Conservation (phyloP, 1,140 invertebrate species). For the Drosophila nigromelanica region DNA sequence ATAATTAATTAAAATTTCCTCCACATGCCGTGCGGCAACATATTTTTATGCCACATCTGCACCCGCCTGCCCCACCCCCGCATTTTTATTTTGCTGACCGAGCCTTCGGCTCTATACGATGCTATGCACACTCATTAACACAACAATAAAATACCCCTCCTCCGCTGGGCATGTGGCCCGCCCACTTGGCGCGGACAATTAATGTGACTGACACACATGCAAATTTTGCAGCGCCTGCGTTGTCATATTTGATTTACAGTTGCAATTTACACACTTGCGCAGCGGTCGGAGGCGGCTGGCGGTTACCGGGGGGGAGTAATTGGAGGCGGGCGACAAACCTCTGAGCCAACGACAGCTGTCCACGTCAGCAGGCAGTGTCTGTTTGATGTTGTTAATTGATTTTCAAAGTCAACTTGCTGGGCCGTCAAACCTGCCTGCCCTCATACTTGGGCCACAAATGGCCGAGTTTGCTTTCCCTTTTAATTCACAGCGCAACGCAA, state of each 20-base stretch:
- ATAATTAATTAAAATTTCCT: conserved; percentile 69
- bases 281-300: conserved; percentile 1
- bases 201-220: conserved; percentile 81
- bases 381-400: conserved; percentile 84
- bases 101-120: background rate
- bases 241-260: conserved; percentile 84
- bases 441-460: background rate
- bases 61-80: conserved; percentile 18
- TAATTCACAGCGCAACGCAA: conserved; percentile 9
- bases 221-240: conserved; percentile 76
- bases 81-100: background rate
- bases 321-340: conserved; percentile 17
- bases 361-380: conserved; percentile 73
- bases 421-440: conserved; percentile 4
- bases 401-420: conserved; percentile 79
- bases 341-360: conserved; percentile 66
- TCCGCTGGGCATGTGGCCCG: background rate
- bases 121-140: conserved; percentile 79
- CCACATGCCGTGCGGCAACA: conserved; percentile 53
- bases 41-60: conserved; percentile 80
- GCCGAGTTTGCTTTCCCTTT: conserved; percentile 58
- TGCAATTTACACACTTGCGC: conserved; percentile 80
- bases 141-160: conserved; percentile 72
- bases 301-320: background rate
- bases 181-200: conserved; percentile 63